A percentile compares a stretch with the other conserved stretches of the same genome.
These are phyloP conservation scores for Drosophila sp. DNA, from an alignment of 1,140 invertebrate genomes.

Conservation along the genomic window DNA sequence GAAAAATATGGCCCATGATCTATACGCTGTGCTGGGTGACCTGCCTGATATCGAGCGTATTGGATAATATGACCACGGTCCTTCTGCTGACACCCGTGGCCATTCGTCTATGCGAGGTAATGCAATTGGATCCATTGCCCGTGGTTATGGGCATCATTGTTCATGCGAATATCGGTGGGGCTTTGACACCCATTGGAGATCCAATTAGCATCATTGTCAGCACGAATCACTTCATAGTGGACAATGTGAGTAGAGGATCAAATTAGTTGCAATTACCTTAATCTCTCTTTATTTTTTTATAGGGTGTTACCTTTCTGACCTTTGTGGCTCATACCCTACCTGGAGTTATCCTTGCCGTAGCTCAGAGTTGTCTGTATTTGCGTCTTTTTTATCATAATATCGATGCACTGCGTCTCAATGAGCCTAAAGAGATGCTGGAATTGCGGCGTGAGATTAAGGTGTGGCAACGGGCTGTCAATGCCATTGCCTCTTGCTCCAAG, in stretches of 20 bases:
- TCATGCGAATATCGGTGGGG: slow-evolving; percentile 92
- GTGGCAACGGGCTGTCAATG: slow-evolving; percentile 89
- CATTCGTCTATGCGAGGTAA: slow-evolving; percentile 90
- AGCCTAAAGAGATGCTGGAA: slow-evolving; percentile 88
- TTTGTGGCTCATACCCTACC: slow-evolving; percentile 89
- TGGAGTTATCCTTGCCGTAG: slow-evolving; percentile 86
- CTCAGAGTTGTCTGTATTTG: slow-evolving; percentile 86
- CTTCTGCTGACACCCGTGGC: slow-evolving; percentile 91
- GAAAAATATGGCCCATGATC: slow-evolving; percentile 89
- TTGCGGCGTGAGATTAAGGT: slow-evolving; percentile 89
- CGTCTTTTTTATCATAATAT: slow-evolving; percentile 87
- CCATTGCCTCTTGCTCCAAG: slow-evolving; percentile 88
- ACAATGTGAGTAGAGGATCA: slow-evolving; percentile 83
- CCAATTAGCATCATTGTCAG: slow-evolving; percentile 93
- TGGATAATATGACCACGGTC: slow-evolving; percentile 92
- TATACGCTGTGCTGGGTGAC: slow-evolving; percentile 89
- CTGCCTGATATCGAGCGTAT: slow-evolving; percentile 88
- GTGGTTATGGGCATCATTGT: slow-evolving; percentile 89
- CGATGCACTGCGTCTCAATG: slow-evolving; percentile 85
- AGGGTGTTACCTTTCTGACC: slow-evolving; percentile 88
- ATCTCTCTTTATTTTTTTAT: background rate
- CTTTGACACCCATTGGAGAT: slow-evolving; percentile 91
- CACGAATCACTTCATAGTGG: slow-evolving; percentile 86
- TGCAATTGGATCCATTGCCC: slow-evolving; percentile 90
- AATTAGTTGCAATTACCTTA: background rate